Evolutionary conservation across 2,888 invertebrate genomes (phyloP).

Genomic region (Idaea straminata): DNA sequence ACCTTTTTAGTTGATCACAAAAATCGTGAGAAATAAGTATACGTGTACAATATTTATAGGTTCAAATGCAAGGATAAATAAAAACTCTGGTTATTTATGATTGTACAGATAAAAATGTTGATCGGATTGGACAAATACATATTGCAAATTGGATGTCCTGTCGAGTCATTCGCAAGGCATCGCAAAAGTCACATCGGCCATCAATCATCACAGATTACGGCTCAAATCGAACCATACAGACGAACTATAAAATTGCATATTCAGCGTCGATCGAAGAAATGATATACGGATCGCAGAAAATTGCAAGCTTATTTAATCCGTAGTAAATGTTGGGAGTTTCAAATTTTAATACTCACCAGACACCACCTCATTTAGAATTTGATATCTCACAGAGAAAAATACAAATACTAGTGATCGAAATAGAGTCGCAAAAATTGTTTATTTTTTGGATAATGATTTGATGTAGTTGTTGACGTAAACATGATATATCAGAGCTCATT

Average conservation of each 20-base stretch:
- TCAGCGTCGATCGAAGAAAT: conserved; percentile 54
- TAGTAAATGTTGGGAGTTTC: not conserved
- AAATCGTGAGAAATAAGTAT: conserved; percentile 53
- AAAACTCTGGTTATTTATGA: conserved; percentile 6
- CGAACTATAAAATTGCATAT: conserved; percentile 63
- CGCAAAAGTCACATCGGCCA: conserved; percentile 49
- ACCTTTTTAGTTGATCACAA: conserved; percentile 62
- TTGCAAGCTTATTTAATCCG: not conserved
- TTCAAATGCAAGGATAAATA: not conserved
- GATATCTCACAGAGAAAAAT: too few relatives aligned
- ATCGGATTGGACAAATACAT: conserved; percentile 30
- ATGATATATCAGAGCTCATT: too few relatives aligned
- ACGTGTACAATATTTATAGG: conserved; percentile 27
- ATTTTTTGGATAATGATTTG: too few relatives aligned
- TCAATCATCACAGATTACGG: conserved; percentile 64
- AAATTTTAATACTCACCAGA: not conserved
- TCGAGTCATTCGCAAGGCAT: conserved; percentile 54
- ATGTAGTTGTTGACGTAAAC: too few relatives aligned
- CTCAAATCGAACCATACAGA: conserved; percentile 60
- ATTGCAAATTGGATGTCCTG: conserved; percentile 47
- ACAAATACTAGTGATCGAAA: too few relatives aligned
- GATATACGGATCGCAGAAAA: conserved; percentile 52
- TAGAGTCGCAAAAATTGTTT: too few relatives aligned
- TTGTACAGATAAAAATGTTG: conserved; percentile 19
- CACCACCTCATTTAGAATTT: too few relatives aligned